Evolutionary conservation across 2,888 invertebrate species (phyloP).

Genomic region (Rhopalosiphum nymphaeae): DNA sequence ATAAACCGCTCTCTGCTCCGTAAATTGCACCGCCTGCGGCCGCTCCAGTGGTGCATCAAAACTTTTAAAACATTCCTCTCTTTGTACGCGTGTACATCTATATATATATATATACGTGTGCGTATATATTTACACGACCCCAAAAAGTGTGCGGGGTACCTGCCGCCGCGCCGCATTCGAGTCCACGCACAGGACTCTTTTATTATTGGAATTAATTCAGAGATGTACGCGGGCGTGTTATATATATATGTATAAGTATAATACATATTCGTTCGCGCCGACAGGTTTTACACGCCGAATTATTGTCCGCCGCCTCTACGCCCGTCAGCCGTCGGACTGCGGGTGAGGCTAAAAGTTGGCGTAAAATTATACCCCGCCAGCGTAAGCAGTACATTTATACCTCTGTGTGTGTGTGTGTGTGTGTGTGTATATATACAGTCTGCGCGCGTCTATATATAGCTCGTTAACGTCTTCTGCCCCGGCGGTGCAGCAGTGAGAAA

Average conservation of each 20-base stretch:
- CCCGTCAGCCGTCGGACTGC: not conserved
- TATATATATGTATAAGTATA: not conserved
- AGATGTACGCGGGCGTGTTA: not conserved
- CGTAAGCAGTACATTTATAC: not conserved
- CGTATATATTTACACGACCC: slow-evolving; percentile 23
- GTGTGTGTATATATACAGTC: not conserved
- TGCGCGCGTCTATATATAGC: not conserved
- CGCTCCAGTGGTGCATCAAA: slow-evolving; percentile 37
- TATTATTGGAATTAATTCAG: slow-evolving; percentile 56
- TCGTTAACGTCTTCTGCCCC: slow-evolving; percentile 57
- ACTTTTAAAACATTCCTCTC: slow-evolving; percentile 63
- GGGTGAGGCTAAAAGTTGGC: not conserved
- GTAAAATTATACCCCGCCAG: not conserved
- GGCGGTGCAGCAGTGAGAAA: not conserved
- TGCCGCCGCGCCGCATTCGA: not conserved
- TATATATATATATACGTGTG: no score
- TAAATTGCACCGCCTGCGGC: slow-evolving; percentile 46
- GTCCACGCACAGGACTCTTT: slow-evolving; percentile 28
- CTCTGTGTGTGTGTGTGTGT: not conserved
- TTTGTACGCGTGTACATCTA: not conserved
- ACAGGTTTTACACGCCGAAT: slow-evolving; percentile 53
- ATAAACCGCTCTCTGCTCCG: slow-evolving; percentile 55
- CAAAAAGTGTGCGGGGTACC: not conserved
- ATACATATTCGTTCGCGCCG: slow-evolving; percentile 6
- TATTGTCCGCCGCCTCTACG: not conserved